Percentiles rank a stretch among this genome's conserved stretches.
Evolutionary conservation across 2,113 vertebrate genomes (phyloP).

Genomic region (Prunella himalayana): DNA sequence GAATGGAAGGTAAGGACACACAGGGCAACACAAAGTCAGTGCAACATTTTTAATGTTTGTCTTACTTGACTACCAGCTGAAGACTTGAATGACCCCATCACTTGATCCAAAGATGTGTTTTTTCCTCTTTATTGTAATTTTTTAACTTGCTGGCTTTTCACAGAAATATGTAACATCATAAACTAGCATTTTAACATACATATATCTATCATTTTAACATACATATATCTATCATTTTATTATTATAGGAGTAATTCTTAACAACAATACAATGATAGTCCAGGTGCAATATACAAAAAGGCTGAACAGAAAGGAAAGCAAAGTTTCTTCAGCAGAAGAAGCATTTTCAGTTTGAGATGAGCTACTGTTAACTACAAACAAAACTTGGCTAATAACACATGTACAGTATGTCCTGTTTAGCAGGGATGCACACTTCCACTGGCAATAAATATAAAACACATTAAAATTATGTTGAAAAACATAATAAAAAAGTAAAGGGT

Average conservation of each 20-base stretch:
- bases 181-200: not conserved
- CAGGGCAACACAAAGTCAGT: no score
- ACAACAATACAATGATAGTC: not conserved
- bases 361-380: not conserved
- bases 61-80: not conserved
- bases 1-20: not conserved
- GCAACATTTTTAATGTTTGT: not conserved
- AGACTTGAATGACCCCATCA: not conserved
- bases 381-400: not conserved
- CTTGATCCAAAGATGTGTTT: not conserved
- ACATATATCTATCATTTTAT: not conserved
- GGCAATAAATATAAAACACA: not conserved
- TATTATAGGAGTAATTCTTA: not conserved
- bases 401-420: not conserved
- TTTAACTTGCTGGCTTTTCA: not conserved
- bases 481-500: not conserved
- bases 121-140: not conserved
- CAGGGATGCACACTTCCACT: not conserved
- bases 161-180: not conserved
- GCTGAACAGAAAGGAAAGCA: not conserved
- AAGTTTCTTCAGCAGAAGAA: not conserved
- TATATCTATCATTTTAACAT: not conserved
- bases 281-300: not conserved
- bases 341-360: not conserved
- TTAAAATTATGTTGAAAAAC: not conserved